These are phyloP conservation scores for Ophion ventricosus DNA, from an alignment of 2,888 invertebrate species.

Conservation along the genomic window DNA sequence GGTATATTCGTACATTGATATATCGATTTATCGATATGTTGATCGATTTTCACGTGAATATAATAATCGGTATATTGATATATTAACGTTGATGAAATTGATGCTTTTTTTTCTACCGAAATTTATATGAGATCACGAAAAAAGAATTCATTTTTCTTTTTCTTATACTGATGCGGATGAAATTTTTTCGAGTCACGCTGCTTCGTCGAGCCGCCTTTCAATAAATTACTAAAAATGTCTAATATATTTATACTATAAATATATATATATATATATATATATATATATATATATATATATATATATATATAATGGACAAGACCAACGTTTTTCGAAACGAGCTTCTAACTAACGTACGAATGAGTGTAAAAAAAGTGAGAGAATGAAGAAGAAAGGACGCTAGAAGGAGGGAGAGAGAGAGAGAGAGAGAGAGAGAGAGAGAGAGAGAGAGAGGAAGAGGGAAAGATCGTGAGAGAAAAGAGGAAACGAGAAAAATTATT, in stretches of 20 bases:
- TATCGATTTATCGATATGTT: too few species aligned
- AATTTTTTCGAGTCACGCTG: slow-evolving; percentile 42
- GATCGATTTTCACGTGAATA: too few species aligned
- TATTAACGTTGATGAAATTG: not conserved
- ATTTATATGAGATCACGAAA: not conserved
- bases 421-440: slow-evolving; percentile 33
- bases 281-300: slow-evolving; percentile 41
- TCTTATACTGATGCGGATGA: not conserved
- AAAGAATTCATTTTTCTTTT: not conserved
- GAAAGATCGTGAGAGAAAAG: slow-evolving; percentile 31
- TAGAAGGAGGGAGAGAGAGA: not conserved
- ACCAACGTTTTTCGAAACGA: slow-evolving; percentile 51
- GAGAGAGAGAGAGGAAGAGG: slow-evolving; percentile 10
- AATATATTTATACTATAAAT: slow-evolving; percentile 29
- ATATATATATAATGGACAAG: slow-evolving; percentile 41
- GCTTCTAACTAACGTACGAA: slow-evolving; percentile 43
- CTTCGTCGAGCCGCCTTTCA: slow-evolving; percentile 60
- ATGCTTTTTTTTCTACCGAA: not conserved
- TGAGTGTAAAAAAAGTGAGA: not conserved
- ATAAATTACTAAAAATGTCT: slow-evolving; percentile 36
- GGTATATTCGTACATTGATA: not conserved
- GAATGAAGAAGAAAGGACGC: not conserved
- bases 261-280: slow-evolving; percentile 24
- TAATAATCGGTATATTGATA: not conserved
- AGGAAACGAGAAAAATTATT: slow-evolving; percentile 35